Percentiles rank a stretch among this genome's conserved stretches.
phyloP scores from a whole-genome alignment of 2,113 vertebrate genomes.

The Martes martes region DNA sequence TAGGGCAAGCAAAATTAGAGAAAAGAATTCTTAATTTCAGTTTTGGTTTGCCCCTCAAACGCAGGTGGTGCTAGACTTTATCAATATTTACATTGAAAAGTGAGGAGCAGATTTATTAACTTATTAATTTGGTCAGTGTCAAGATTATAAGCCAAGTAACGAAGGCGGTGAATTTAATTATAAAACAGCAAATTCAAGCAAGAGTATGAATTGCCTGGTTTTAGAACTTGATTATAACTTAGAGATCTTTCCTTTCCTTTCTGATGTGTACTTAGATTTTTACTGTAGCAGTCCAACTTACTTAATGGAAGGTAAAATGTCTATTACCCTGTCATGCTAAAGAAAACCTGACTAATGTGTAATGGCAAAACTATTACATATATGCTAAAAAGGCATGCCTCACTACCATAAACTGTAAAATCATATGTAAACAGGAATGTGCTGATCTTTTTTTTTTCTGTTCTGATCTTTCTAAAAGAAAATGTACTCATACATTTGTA shows the following conservation, averaged over 20 bases:
- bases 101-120: not conserved
- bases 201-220: not conserved
- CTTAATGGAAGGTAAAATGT: not conserved
- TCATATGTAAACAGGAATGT: not conserved
- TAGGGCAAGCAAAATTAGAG: not conserved
- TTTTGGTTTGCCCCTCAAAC: not conserved
- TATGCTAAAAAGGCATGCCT: not conserved
- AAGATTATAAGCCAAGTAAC: not conserved
- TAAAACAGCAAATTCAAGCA: not conserved
- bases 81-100: not conserved
- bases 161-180: not conserved
- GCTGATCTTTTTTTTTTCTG: not conserved
- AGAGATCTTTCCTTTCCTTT: not conserved
- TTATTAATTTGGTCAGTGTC: not conserved
- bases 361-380: not conserved
- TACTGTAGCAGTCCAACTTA: not conserved
- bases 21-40: not conserved
- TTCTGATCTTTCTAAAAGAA: not conserved
- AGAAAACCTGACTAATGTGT: not conserved
- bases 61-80: not conserved
- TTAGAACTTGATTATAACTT: not conserved
- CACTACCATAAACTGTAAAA: not conserved
- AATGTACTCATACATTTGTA: not conserved
- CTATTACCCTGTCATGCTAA: not conserved
- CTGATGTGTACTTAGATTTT: not conserved